Conservation (phyloP, 1,140 invertebrate genomes). For the Harpegnathos saltator region DNA sequence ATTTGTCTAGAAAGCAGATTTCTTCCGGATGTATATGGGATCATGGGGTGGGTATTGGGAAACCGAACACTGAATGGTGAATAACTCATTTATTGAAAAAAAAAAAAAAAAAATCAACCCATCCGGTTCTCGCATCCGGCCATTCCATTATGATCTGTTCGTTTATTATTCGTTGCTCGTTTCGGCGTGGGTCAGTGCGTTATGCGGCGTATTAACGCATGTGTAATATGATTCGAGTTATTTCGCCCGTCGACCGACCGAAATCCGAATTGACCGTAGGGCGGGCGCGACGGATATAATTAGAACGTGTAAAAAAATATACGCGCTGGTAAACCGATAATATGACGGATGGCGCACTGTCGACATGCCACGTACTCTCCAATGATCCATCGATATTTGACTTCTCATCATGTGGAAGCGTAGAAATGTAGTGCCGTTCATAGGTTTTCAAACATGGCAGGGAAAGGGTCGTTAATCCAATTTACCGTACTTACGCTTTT, state of each 20-base stretch:
- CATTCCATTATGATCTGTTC: conserved; percentile 47
- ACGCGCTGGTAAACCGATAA: conserved; percentile 53
- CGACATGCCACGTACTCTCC: conserved; percentile 10
- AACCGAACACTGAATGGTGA: conserved; percentile 29
- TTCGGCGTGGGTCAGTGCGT: conserved; percentile 57
- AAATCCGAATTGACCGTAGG: conserved; percentile 55
- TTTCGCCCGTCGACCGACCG: conserved; percentile 38
- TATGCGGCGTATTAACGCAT: conserved; percentile 59
- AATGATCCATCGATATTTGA: conserved; percentile 50
- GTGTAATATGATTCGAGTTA: conserved; percentile 67
- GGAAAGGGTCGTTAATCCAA: background rate
- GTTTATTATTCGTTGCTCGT: conserved; percentile 61
- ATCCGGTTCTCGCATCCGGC: conserved; percentile 17
- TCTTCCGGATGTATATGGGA: conserved; percentile 9
- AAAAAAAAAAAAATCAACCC: conserved; percentile 10
- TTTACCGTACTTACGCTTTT: background rate
- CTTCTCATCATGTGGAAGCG: conserved; percentile 7
- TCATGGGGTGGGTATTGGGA: conserved; percentile 9
- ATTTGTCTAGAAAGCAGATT: background rate
- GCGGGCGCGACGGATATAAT: conserved; percentile 52
- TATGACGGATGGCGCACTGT: conserved; percentile 41
- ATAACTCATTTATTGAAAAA: conserved; percentile 40
- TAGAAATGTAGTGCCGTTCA: background rate
- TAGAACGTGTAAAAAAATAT: conserved; percentile 61
- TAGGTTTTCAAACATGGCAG: background rate